phyloP scores from a whole-genome alignment of 2,797 vertebrate species.

The Enteromius fasciolatus region DNA sequence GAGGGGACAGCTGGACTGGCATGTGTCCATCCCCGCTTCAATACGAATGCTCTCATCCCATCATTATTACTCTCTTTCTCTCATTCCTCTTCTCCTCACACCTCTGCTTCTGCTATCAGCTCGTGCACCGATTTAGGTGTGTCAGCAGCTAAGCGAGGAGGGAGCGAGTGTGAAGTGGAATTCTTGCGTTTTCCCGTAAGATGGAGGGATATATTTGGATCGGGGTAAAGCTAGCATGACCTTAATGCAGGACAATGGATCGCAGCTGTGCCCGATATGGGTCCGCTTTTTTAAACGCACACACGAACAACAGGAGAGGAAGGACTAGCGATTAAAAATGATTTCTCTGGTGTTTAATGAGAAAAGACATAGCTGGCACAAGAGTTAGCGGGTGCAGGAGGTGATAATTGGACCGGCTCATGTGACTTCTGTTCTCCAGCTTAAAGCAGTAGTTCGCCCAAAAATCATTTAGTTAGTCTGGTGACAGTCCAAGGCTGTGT shows the following conservation, averaged over 20 bases:
- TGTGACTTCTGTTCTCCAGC: constrained; percentile 58
- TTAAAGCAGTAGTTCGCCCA: constrained; percentile 49
- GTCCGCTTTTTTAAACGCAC: constrained; percentile 37
- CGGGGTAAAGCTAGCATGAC: constrained; percentile 65
- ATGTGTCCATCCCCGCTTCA: constrained; percentile 21
- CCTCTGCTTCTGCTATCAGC: constrained; percentile 46
- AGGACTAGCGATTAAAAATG: constrained; percentile 48
- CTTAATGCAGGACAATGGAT: constrained; percentile 69
- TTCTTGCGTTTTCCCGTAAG: constrained; percentile 39
- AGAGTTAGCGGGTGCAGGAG: constrained; percentile 60
- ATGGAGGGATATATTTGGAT: constrained; percentile 51
- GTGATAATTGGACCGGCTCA: constrained; percentile 68
- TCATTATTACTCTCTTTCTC: constrained; percentile 43
- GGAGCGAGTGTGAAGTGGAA: constrained; percentile 37
- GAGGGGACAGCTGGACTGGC: constrained; percentile 40
- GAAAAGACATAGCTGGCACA: constrained; percentile 58
- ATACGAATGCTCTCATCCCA: constrained; percentile 9
- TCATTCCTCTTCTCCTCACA: constrained; percentile 41
- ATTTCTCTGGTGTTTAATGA: constrained; percentile 60
- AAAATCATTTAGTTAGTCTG: constrained; percentile 10
- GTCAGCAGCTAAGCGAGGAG: constrained; percentile 39
- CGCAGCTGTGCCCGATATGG: constrained; percentile 67
- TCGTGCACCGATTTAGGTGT: constrained; percentile 29
- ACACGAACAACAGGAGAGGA: constrained; percentile 36
- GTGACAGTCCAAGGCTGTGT: background rate